Conservation (phyloP, 2,113 vertebrate species). For the Nothobranchius furzeri region DNA sequence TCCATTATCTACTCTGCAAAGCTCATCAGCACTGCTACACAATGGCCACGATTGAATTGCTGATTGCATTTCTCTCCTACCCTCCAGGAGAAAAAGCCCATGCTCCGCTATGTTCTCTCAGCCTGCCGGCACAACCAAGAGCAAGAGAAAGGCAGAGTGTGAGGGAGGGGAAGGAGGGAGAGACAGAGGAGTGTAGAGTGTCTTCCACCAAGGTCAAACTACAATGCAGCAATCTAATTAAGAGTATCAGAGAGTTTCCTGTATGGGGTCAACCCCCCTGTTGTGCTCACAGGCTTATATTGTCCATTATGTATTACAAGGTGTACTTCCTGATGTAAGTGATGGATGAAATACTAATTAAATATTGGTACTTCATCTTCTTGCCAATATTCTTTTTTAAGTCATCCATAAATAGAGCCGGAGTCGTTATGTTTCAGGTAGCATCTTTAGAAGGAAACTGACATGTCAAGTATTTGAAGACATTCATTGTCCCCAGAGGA, state of each 20-base stretch:
- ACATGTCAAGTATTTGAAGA: neutral
- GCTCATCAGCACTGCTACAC: slow-evolving; percentile 85
- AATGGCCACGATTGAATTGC: slow-evolving; percentile 81
- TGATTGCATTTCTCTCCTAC: slow-evolving; percentile 84
- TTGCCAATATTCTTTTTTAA: slow-evolving; percentile 22
- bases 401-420: slow-evolving; percentile 18
- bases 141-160: slow-evolving; percentile 33
- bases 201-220: slow-evolving; percentile 77
- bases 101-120: slow-evolving; percentile 67
- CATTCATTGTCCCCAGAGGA: neutral
- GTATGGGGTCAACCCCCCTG: slow-evolving; percentile 66
- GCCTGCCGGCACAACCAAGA: slow-evolving; percentile 56
- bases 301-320: slow-evolving; percentile 63
- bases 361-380: slow-evolving; percentile 35
- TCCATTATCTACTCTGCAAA: slow-evolving; percentile 96
- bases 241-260: slow-evolving; percentile 69
- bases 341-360: slow-evolving; percentile 47
- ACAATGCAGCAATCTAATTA: slow-evolving; percentile 78
- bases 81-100: slow-evolving; percentile 85
- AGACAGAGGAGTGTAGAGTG: slow-evolving; percentile 54
- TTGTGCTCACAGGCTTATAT: slow-evolving; percentile 57
- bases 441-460: neutral
- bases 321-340: slow-evolving; percentile 50
- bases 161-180: slow-evolving; percentile 1
- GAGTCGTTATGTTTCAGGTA: neutral